Base-by-base conservation (phyloP, 2,888 invertebrate species). In the Apamea anceps region DNA sequence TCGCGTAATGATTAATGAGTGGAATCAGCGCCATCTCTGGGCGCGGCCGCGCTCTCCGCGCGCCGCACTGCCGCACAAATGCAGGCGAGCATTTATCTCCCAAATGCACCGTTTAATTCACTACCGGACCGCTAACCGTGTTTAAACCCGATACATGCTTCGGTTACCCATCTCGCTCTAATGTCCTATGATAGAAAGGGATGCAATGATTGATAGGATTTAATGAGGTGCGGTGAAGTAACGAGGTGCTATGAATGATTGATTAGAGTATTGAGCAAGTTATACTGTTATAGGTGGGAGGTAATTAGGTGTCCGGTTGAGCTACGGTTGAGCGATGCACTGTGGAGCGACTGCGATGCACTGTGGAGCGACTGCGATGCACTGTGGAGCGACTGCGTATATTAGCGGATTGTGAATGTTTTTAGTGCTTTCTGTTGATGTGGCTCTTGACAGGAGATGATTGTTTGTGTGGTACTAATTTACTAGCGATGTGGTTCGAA, bases 81-180 rank as follows among this genome's bases (percentile, higher is more conserved):
- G 90, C 91, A 89, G 89, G 87, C 89, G 88, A 86, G 85, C 91
- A 93, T 94, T 92, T 91, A 91, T 94, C 91, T 92, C 89, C 82
- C 91, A 91, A 94, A 94, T 94, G 94, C 92, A 90, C 87, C 92
- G 92, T 90, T 94, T 93, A 93, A 94, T 94, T 93, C 92, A 90
- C 89, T 90, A 89, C 91, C 75, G 88, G 87, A 87, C 89, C 87
- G 80, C 86, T 77, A 83, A 87, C 82, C 76, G 88, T 86, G 79
- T 88, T 88, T 83, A 88, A 86, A 80, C 74, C 81, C 75, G 70
- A 87, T 90, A 88, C 85, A 88, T 37, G 79, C 37, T 80, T 66
- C 32, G 65, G 62, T 70, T 45, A 45, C 12, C 70, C 28, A 54
- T 88, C 89, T 62, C 74, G 32, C 51, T 87, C 82, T 73, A 78